phyloP scores from a whole-genome alignment of 2,113 vertebrate genomes.

The Garra rufa region DNA sequence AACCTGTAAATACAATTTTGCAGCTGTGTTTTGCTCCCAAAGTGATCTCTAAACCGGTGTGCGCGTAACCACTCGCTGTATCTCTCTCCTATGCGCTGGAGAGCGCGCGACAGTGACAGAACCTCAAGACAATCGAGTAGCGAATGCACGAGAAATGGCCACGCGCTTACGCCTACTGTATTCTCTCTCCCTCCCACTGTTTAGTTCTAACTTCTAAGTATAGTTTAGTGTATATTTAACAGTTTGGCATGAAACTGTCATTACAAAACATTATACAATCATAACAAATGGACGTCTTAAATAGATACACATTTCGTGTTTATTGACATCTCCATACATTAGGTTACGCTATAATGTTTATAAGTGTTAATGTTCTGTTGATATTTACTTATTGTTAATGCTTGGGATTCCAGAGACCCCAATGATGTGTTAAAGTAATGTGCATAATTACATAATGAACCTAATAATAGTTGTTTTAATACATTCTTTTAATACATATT shows the following conservation, averaged over 20 bases:
- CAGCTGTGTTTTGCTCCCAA: not conserved
- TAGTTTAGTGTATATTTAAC: not conserved
- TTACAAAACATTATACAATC: not conserved
- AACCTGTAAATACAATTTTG: not conserved
- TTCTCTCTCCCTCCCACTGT: slow-evolving; percentile 23
- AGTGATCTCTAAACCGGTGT: not conserved
- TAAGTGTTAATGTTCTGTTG: not conserved
- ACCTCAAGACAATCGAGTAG: not conserved
- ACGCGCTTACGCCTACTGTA: not conserved
- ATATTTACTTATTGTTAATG: not conserved
- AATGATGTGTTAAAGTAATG: not conserved
- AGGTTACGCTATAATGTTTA: not conserved
- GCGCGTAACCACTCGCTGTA: not conserved
- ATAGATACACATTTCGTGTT: not conserved
- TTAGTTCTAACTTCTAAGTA: not conserved
- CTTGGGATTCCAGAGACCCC: not conserved
- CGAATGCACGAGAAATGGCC: not conserved
- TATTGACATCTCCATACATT: not conserved
- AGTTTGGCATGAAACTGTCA: not conserved
- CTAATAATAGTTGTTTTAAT: not conserved
- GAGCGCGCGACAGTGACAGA: slow-evolving; percentile 16
- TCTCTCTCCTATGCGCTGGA: not conserved
- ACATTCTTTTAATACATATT: too few species aligned
- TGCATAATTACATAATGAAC: not conserved
- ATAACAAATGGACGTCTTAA: not conserved